Evolutionary conservation across 1,140 invertebrate species (phyloP).

Genomic region (Diorhabda sublineata): DNA sequence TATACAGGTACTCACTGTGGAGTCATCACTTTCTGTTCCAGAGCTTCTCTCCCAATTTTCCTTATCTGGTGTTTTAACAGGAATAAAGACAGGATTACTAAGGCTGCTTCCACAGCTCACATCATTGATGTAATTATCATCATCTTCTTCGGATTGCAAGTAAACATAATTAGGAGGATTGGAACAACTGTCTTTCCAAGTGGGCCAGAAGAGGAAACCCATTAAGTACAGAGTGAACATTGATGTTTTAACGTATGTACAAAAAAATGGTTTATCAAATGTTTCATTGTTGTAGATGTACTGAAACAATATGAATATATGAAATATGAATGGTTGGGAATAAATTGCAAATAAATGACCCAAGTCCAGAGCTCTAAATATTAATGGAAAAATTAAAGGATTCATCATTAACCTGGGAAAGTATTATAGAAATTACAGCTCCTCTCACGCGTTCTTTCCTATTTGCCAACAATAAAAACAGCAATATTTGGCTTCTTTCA

Average conservation of each 20-base stretch:
- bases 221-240: constrained; percentile 83
- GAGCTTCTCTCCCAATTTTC: constrained; percentile 59
- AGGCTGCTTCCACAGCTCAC: constrained; percentile 51
- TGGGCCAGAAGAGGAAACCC: constrained; percentile 75
- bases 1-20: constrained; percentile 47
- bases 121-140: constrained; percentile 63
- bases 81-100: constrained; percentile 80
- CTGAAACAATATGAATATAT: constrained; percentile 51
- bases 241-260: constrained; percentile 81
- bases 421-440: too few species aligned
- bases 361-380: too few species aligned
- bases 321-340: too few species aligned
- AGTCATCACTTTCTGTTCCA: constrained; percentile 80
- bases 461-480: too few species aligned
- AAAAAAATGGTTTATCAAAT: constrained; percentile 85
- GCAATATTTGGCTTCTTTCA: too few species aligned
- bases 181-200: constrained; percentile 75
- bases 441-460: too few species aligned
- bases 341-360: too few species aligned
- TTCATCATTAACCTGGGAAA: too few species aligned
- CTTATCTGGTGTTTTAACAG: constrained; percentile 68
- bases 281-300: constrained; percentile 76
- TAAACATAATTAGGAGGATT: constrained; percentile 63
- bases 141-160: constrained; percentile 63
- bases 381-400: too few species aligned